These are phyloP conservation scores for Caenorhabditis sp. DNA, from an alignment of 2,888 invertebrate species.

Conservation along the genomic window DNA sequence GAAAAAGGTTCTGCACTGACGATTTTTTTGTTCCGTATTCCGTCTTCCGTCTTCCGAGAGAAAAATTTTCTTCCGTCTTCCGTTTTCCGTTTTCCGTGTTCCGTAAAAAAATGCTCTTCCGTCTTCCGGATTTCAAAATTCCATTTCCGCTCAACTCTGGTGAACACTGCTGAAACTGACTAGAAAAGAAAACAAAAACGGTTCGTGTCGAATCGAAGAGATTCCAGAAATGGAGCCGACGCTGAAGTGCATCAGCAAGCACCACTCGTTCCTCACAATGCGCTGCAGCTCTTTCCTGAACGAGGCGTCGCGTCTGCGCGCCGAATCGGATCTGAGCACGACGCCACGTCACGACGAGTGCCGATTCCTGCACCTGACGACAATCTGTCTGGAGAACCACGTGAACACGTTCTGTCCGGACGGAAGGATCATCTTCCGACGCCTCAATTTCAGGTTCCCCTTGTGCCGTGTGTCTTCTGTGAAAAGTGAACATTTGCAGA, in stretches of 20 bases:
- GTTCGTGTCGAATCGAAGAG: too few relatives aligned
- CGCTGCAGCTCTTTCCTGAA: slow-evolving; percentile 67
- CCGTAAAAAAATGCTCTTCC: too few relatives aligned
- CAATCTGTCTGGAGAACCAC: slow-evolving; percentile 68
- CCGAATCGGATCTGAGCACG: slow-evolving; percentile 42
- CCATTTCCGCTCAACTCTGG: too few relatives aligned
- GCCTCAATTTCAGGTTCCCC: slow-evolving; percentile 63
- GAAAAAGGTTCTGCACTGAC: too few relatives aligned
- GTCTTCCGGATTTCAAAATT: too few relatives aligned
- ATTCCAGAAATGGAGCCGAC: slow-evolving; percentile 65
- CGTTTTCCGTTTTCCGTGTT: too few relatives aligned
- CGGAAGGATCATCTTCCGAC: slow-evolving; percentile 57
- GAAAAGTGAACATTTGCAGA: slow-evolving; percentile 32
- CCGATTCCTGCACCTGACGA: slow-evolving; percentile 64
- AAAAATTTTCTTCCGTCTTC: too few relatives aligned
- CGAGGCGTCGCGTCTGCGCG: slow-evolving; percentile 59
- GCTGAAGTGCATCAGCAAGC: slow-evolving; percentile 64
- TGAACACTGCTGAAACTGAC: neutral
- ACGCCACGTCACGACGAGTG: slow-evolving; percentile 53
- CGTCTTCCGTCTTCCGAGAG: too few relatives aligned
- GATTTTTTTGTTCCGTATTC: too few relatives aligned
- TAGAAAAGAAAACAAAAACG: neutral
- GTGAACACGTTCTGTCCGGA: slow-evolving; percentile 63
- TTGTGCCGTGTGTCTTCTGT: too few relatives aligned
- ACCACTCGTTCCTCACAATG: slow-evolving; percentile 66